Percentiles rank a stretch among this genome's conserved stretches.
Conservation (phyloP, 2,113 vertebrate species). For the Petaurus breviceps region DNA sequence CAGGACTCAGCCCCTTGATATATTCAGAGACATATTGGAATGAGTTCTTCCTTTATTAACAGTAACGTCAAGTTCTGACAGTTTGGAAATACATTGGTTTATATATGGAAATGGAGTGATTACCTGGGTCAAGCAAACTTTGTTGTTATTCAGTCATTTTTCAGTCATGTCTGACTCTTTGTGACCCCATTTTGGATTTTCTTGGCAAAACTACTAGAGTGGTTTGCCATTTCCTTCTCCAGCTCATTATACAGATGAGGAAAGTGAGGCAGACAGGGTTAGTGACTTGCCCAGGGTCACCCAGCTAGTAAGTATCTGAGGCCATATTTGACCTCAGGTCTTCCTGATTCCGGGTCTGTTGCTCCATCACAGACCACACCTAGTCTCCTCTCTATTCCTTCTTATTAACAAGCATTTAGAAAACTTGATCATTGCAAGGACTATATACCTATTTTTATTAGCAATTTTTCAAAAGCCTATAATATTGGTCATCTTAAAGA, state of each 20-base stretch:
- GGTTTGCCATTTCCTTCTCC: background rate
- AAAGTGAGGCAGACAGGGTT: background rate
- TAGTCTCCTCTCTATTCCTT: background rate
- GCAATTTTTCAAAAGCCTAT: background rate
- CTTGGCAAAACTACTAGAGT: background rate
- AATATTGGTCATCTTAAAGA: background rate
- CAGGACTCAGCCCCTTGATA: background rate
- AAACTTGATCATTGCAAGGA: background rate
- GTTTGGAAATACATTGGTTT: background rate
- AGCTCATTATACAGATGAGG: background rate
- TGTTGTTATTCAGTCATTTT: background rate
- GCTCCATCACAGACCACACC: no score
- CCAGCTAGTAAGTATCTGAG: background rate
- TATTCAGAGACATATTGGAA: background rate
- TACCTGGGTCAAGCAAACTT: background rate
- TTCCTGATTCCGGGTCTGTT: background rate
- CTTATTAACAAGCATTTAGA: background rate
- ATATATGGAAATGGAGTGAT: background rate
- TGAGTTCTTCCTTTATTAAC: background rate
- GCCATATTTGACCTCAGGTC: background rate
- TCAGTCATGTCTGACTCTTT: background rate
- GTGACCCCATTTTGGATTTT: background rate
- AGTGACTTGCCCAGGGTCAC: background rate
- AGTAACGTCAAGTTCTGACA: background rate
- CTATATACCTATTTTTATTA: background rate